Percentiles rank a stretch among this genome's conserved stretches.
These are phyloP conservation scores for Epinephelus lanceolatus DNA, from an alignment of 2,113 vertebrate species.

Conservation along the genomic window DNA sequence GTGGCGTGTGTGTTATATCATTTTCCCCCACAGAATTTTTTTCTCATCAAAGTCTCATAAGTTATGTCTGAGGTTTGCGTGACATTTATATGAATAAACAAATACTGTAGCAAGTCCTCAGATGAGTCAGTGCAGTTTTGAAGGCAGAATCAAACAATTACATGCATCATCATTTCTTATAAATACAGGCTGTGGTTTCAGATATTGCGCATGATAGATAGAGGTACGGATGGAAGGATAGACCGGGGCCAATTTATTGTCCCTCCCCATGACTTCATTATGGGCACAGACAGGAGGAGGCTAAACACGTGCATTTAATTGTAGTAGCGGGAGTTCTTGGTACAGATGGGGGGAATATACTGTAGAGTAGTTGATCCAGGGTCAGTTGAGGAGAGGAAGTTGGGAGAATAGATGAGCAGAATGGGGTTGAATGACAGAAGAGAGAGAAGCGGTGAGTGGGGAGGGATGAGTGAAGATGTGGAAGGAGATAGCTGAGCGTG, in stretches of 20 bases:
- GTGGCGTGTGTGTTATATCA: not conserved
- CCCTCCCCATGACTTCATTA: constrained; percentile 18
- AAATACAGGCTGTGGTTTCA: constrained; percentile 18
- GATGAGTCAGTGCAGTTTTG: constrained; percentile 1
- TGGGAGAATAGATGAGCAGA: constrained; percentile 38
- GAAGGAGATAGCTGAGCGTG: constrained; percentile 62
- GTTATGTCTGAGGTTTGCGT: constrained; percentile 28
- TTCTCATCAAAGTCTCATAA: constrained; percentile 26
- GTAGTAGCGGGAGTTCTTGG: not conserved
- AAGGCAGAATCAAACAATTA: constrained; percentile 29
- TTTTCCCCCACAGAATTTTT: not conserved
- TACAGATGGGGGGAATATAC: not conserved
- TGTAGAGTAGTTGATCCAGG: not conserved
- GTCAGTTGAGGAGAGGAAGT: constrained; percentile 59
- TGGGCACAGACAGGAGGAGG: constrained; percentile 16
- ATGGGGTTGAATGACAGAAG: constrained; percentile 35
- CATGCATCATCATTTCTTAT: constrained; percentile 25
- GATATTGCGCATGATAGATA: constrained; percentile 2
- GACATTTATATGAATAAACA: constrained; percentile 15
- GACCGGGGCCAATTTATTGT: constrained; percentile 10
- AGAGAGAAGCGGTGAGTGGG: constrained; percentile 10
- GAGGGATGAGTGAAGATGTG: constrained; percentile 58
- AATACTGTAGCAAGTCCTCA: not conserved
- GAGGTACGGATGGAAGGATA: constrained; percentile 3
- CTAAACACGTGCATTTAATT: constrained; percentile 35